These are phyloP conservation scores for Lithobates sylvaticus DNA, from an alignment of 2,797 vertebrate genomes.

Conservation along the genomic window DNA sequence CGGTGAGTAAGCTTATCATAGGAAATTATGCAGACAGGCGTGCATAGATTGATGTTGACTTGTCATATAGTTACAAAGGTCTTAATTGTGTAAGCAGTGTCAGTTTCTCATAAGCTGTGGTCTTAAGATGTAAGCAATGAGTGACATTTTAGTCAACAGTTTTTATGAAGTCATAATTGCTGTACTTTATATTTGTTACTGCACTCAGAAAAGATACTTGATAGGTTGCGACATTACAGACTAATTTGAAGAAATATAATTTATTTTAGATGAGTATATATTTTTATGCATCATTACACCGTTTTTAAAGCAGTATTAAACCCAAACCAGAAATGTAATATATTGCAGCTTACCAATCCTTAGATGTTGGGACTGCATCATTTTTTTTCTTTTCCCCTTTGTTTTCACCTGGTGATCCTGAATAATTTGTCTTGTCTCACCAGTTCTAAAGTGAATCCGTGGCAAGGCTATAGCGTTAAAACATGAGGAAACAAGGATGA, in stretches of 20 bases:
- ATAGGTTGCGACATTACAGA: not conserved
- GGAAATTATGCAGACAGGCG: conserved; percentile 36
- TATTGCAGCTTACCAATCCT: too few relatives aligned
- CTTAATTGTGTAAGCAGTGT: conserved; percentile 29
- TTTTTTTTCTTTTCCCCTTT: too few relatives aligned
- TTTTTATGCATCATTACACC: not conserved
- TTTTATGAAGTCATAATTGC: not conserved
- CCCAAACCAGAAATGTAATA: too few relatives aligned
- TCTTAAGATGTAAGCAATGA: not conserved
- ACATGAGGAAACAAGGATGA: too few relatives aligned
- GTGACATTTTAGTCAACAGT: not conserved
- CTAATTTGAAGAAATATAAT: not conserved
- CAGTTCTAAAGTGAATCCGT: too few relatives aligned
- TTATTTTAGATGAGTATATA: too few relatives aligned
- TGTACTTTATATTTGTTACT: not conserved
- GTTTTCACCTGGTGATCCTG: too few relatives aligned
- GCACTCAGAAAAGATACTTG: not conserved
- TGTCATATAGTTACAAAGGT: conserved; percentile 4
- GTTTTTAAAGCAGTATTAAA: not conserved
- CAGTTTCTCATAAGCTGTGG: not conserved
- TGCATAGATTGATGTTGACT: conserved; percentile 1
- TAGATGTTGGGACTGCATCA: too few relatives aligned
- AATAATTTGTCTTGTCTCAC: too few relatives aligned
- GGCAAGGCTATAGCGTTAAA: too few relatives aligned
- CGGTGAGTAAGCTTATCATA: conserved; percentile 18